A percentile compares a stretch with the other conserved stretches of the same genome.
These are phyloP conservation scores for Bubalus kerabau DNA, from an alignment of 2,113 vertebrate species.

Conservation along the genomic window DNA sequence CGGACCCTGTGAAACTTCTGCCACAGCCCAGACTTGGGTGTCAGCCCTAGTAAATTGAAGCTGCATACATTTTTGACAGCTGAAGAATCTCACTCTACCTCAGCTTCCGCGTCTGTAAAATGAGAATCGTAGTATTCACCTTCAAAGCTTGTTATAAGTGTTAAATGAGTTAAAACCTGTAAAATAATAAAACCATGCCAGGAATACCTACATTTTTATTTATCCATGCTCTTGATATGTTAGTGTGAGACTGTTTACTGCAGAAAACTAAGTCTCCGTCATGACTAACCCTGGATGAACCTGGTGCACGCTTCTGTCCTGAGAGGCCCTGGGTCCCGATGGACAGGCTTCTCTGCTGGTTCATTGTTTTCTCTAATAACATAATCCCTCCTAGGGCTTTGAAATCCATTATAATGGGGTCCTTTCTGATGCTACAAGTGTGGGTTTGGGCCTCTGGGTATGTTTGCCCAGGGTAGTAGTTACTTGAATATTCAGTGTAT, in stretches of 20 bases:
- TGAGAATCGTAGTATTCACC: neutral
- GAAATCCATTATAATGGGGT: neutral
- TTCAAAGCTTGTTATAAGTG: neutral
- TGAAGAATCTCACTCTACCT: neutral
- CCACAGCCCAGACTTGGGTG: neutral
- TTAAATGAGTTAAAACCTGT: neutral
- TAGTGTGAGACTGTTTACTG: neutral
- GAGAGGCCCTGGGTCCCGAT: neutral
- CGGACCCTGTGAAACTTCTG: too few relatives aligned
- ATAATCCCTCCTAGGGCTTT: neutral
- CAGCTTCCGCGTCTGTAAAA: neutral
- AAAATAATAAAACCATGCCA: neutral
- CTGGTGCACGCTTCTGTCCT: neutral
- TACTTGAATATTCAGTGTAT: neutral
- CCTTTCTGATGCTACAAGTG: neutral
- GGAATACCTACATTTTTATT: neutral
- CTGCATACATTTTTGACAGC: neutral
- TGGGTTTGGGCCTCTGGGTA: neutral
- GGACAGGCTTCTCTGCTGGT: neutral
- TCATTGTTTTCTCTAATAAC: neutral
- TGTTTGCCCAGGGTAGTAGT: neutral
- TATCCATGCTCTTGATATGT: neutral
- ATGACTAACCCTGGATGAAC: neutral
- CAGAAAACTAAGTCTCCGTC: neutral
- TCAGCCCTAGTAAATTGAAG: neutral